Percentiles rank a stretch among this genome's conserved stretches.
These are phyloP conservation scores for Girardia tigrina DNA, from an alignment of 2,888 invertebrate genomes.

Conservation along the genomic window DNA sequence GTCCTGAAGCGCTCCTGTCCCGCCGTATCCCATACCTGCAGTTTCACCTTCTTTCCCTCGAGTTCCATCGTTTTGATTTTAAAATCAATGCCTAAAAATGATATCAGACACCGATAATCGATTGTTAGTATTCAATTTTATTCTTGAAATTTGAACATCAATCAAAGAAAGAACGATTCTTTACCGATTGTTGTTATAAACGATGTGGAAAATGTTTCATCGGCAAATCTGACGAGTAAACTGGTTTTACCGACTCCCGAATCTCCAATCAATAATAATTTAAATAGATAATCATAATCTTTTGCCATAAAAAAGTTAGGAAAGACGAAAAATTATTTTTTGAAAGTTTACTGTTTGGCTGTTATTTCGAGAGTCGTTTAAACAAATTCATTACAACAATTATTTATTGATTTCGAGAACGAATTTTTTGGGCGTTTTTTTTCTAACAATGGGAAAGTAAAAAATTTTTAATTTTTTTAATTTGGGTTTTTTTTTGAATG, in stretches of 20 bases:
- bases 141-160: too few relatives aligned
- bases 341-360: conserved; percentile 5
- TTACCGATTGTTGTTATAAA: conserved; percentile 1
- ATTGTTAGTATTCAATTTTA: too few relatives aligned
- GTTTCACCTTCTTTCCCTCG: not conserved
- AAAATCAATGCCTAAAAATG: not conserved
- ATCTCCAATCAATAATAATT: conserved; percentile 1
- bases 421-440: too few relatives aligned
- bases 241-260: not conserved
- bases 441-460: too few relatives aligned
- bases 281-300: conserved; percentile 15
- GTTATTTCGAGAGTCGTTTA: too few relatives aligned
- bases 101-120: too few relatives aligned
- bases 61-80: not conserved
- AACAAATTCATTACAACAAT: too few relatives aligned
- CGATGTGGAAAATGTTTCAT: conserved; percentile 5
- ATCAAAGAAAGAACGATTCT: too few relatives aligned
- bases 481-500: too few relatives aligned
- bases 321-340: conserved; percentile 11
- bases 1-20: not conserved
- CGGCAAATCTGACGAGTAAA: conserved; percentile 15
- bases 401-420: too few relatives aligned
- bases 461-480: too few relatives aligned
- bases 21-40: conserved; percentile 8
- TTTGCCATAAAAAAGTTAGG: not conserved